Evolutionary conservation across 2,113 vertebrate species (phyloP).

Genomic region (Nannospalax galili): DNA sequence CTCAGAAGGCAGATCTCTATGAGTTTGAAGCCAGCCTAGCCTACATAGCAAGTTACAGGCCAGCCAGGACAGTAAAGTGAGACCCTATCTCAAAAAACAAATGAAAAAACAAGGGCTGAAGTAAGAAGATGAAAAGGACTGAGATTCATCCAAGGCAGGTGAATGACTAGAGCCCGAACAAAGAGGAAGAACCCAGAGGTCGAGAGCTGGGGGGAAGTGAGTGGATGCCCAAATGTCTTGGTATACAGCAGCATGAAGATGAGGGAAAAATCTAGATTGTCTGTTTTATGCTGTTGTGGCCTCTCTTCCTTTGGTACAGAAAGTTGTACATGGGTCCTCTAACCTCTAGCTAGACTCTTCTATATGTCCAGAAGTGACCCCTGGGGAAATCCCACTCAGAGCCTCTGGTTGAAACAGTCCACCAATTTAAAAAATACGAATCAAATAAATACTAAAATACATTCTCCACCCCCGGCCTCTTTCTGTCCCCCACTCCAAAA

Average conservation of each 20-base stretch:
- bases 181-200: slow-evolving; percentile 30
- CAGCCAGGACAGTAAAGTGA: too few species aligned
- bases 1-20: too few species aligned
- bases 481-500: slow-evolving; percentile 73
- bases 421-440: slow-evolving; percentile 70
- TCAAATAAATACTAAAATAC: slow-evolving; percentile 79
- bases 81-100: too few species aligned
- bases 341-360: slow-evolving; percentile 15
- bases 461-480: slow-evolving; percentile 61
- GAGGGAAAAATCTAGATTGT: slow-evolving; percentile 41
- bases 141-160: not conserved
- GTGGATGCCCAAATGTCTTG: not conserved
- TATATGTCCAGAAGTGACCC: slow-evolving; percentile 64
- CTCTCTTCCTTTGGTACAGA: slow-evolving; percentile 42
- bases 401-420: slow-evolving; percentile 55
- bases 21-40: too few species aligned
- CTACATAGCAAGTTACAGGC: too few species aligned
- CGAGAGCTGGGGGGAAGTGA: not conserved
- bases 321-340: slow-evolving; percentile 60
- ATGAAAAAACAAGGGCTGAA: not conserved
- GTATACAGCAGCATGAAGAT: slow-evolving; percentile 32
- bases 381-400: slow-evolving; percentile 67
- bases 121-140: not conserved
- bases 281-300: slow-evolving; percentile 40
- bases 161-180: not conserved